Base-by-base conservation (phyloP, 2,888 invertebrate species). In the Leucophenga montana region DNA sequence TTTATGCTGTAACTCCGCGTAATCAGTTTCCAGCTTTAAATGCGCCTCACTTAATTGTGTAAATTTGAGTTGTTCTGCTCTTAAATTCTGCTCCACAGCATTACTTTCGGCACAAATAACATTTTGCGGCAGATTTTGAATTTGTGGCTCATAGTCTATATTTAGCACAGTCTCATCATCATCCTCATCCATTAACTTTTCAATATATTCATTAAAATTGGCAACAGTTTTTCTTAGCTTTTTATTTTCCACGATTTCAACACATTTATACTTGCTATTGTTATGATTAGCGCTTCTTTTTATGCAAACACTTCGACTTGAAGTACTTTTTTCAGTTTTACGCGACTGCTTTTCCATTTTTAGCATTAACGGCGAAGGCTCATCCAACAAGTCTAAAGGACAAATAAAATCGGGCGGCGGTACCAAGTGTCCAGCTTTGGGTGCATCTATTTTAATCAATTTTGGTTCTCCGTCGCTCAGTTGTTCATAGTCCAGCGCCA, bases 401-500 rank as follows among this genome's bases (percentile, higher is more conserved):
- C 80, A 82, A 20, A 76, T 69, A 20, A 79, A 85, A 2, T 71
- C 75, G 0, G 69, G 31, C 0, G 88, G 88, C 1, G 86, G 79
- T 56, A 86, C 82, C 14, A 88, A 71, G 70, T 88, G 87, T 1
- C 72, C 39, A 4, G 67, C 53, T 44, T 69, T 79, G 2, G 82
- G 61, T 0, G 73, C 62, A 0, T 75, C n/a, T 11, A 87, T 22
- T 16, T 73, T 71, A 0, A 79, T 78, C 22, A 80, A 65, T 18
- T 70, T 68, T 3, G 82, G 72, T 27, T 77, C 71, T 2, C 75
- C 75, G 11, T 78, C 72, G 5, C 78, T 80, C 0, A 81, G 69
- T 8, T 70, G 48, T 0, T 78, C 78, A 44, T 85, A 80, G 66
- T 88, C 88, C 33, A 87, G 70, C 1, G 86, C 85, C 3, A 77